A percentile compares a stretch with the other conserved stretches of the same genome.
Evolutionary conservation across 1,140 invertebrate species (phyloP).

Genomic region (Drosophila subobscura): DNA sequence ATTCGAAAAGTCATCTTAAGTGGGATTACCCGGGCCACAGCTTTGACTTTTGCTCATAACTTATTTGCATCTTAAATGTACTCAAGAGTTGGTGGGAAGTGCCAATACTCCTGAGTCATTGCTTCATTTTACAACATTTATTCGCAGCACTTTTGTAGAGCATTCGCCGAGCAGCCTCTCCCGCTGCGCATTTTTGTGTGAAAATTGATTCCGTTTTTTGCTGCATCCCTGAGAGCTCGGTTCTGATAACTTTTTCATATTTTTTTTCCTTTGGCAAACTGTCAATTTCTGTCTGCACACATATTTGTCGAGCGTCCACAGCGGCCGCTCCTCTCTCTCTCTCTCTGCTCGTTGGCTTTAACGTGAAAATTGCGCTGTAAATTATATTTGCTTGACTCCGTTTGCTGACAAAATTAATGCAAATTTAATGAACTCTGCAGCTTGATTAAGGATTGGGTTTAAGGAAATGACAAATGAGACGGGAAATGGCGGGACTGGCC

Average conservation of each 20-base stretch:
- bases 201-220: slow-evolving; percentile 46
- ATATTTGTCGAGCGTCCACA: slow-evolving; percentile 56
- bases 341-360: slow-evolving; percentile 47
- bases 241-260: slow-evolving; percentile 25
- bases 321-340: slow-evolving; percentile 4
- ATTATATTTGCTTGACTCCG: slow-evolving; percentile 40
- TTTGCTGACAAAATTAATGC: slow-evolving; percentile 52
- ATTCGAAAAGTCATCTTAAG: slow-evolving; percentile 24
- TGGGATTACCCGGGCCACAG: slow-evolving; percentile 18
- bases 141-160: slow-evolving; percentile 18
- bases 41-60: slow-evolving; percentile 17
- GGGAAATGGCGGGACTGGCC: background rate
- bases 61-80: slow-evolving; percentile 14
- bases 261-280: slow-evolving; percentile 38
- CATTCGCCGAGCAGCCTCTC: slow-evolving; percentile 29
- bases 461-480: background rate
- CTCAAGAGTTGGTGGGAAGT: too few relatives aligned
- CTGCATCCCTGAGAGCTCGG: slow-evolving; percentile 15
- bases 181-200: background rate
- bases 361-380: slow-evolving; percentile 54
- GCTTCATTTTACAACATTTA: slow-evolving; percentile 1
- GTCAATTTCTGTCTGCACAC: slow-evolving; percentile 58
- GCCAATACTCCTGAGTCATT: slow-evolving; percentile 15
- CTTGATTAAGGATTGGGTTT: slow-evolving; percentile 13
- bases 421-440: slow-evolving; percentile 61